Base-by-base conservation (phyloP, 1,140 invertebrate species). In the Lordiphosa clarofinis region DNA sequence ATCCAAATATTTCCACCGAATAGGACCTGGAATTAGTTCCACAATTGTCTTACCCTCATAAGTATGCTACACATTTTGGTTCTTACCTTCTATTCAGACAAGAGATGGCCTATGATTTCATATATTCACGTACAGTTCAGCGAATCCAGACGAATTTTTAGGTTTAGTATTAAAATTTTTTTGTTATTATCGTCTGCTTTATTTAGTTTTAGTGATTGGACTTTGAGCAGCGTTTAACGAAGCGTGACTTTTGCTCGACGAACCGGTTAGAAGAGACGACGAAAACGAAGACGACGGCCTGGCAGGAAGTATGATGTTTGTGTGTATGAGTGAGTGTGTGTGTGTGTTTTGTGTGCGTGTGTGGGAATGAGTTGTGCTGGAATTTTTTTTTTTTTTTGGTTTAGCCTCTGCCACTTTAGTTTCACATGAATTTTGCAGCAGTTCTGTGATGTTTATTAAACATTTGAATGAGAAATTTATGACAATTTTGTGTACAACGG, bases 71-170 rank as follows among this genome's bases (percentile, higher is more conserved):
- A 9, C 33, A 21, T 21, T 21, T 38, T 53, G 6, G 9, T 8
- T 8, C 60, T 65, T 46, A 79, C 74, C 74, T 79, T 47, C 58
- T 79, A 70, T 35, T 73, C 43, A 70, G 44, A 66, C 48, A 79
- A 66, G 65, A 57, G 15, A 15, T 56, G 60, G 74, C 59, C 65
- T 69, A 69, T 64, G 13, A 50, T 60, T 55, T 15, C 36, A 11
- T 43, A 9, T 46, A 33, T 46, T 6, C 21, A 21, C 24, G 24
- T 33, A 12, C 40, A 53, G 42, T 46, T 38, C 49, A 11, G 24
- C 24, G 24, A 42, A 36, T 46, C 42, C 52, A 48, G 52, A 43
- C 56, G 60, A 43, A 37, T 48, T 35, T 37, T 24, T 0, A 7
- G 0, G 5, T 28, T 28, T 28, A n/a, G 24, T 28, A 28, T 28